These are phyloP conservation scores for Delphinapterus leucas DNA, from an alignment of 2,113 vertebrate species.

Conservation along the genomic window DNA sequence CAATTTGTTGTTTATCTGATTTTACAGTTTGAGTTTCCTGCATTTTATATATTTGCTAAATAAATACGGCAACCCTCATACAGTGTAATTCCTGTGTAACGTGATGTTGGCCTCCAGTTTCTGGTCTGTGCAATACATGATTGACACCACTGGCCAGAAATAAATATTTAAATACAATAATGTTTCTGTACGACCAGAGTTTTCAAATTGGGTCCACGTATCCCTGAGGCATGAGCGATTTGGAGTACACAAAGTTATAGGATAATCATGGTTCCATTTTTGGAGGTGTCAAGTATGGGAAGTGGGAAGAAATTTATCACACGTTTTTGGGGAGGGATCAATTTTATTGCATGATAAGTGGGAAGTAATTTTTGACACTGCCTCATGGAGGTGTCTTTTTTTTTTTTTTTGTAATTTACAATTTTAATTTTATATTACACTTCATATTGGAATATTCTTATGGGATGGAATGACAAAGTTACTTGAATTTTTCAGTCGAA, in stretches of 20 bases:
- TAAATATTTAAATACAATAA: not conserved
- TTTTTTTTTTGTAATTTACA: not conserved
- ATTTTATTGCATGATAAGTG: not conserved
- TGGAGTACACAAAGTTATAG: not conserved
- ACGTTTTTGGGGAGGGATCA: not conserved
- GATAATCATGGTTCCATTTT: no score
- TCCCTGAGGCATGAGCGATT: not conserved
- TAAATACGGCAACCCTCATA: not conserved
- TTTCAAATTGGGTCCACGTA: not conserved
- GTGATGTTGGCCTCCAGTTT: not conserved
- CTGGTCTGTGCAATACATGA: not conserved
- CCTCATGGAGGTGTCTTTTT: not conserved
- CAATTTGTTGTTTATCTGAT: not conserved
- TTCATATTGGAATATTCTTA: not conserved
- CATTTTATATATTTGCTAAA: not conserved
- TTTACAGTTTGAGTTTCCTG: not conserved
- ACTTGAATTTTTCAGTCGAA: not conserved
- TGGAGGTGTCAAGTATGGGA: not conserved
- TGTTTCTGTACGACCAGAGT: not conserved
- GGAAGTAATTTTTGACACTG: not conserved
- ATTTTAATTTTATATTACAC: not conserved
- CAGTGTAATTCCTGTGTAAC: no score
- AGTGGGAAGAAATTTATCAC: not conserved
- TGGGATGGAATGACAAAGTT: not conserved
- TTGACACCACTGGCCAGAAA: not conserved